phyloP scores from a whole-genome alignment of 2,113 vertebrate genomes.

The Phycodurus eques region DNA sequence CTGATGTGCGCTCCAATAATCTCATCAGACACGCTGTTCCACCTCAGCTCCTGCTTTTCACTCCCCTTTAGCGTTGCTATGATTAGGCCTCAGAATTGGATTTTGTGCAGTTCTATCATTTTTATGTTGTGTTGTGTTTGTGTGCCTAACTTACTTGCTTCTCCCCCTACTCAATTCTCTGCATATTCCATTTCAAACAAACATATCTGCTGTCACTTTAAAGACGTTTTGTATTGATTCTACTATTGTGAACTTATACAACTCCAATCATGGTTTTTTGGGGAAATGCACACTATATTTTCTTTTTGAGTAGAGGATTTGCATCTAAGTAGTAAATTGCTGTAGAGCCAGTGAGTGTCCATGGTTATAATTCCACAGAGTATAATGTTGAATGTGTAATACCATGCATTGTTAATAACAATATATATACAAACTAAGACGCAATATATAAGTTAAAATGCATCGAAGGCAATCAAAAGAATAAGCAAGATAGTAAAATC shows the following conservation, averaged over 20 bases:
- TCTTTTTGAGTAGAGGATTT: not conserved
- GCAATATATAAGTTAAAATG: slow-evolving; percentile 16
- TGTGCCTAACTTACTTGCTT: not conserved
- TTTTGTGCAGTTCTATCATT: slow-evolving; percentile 40
- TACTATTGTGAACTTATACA: slow-evolving; percentile 6
- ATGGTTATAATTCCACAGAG: not conserved
- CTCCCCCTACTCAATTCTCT: slow-evolving; percentile 19
- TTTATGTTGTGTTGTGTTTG: slow-evolving; percentile 49
- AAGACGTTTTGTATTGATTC: slow-evolving; percentile 24
- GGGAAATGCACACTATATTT: not conserved
- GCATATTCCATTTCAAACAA: slow-evolving; percentile 5
- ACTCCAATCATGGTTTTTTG: slow-evolving; percentile 11
- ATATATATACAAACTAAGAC: not conserved
- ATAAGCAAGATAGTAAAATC: slow-evolving; percentile 4
- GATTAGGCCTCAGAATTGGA: slow-evolving; percentile 59
- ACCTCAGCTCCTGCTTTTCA: slow-evolving; percentile 46
- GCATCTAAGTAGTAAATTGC: not conserved
- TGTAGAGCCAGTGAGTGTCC: not conserved
- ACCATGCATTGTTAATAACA: not conserved
- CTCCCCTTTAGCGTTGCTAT: slow-evolving; percentile 31
- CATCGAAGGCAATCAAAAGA: slow-evolving; percentile 6
- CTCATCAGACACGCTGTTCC: slow-evolving; percentile 54
- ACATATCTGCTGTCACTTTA: slow-evolving; percentile 29
- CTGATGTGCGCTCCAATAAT: slow-evolving; percentile 48
- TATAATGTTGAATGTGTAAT: not conserved